These are phyloP conservation scores for Bos indicus DNA, from an alignment of 2,113 vertebrate species.

Conservation along the genomic window DNA sequence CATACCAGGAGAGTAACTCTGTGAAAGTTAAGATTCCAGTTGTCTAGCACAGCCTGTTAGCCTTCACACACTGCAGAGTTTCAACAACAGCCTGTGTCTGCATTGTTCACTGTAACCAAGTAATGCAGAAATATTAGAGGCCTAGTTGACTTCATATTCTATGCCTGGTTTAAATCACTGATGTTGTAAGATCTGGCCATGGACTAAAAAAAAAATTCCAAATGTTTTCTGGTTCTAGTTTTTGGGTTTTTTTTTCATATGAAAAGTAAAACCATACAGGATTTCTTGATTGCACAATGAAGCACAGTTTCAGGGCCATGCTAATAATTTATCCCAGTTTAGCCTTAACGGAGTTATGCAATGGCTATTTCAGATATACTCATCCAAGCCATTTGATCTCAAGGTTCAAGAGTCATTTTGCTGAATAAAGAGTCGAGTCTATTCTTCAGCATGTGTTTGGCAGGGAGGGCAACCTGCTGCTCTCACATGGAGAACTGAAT, in stretches of 20 bases:
- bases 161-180: constrained; percentile 83
- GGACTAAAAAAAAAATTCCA: constrained; percentile 73
- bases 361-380: neutral
- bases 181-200: constrained; percentile 79
- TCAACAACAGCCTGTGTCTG: constrained; percentile 60
- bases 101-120: constrained; percentile 69
- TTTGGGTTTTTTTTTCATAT: constrained; percentile 75
- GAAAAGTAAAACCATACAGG: constrained; percentile 85
- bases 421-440: neutral
- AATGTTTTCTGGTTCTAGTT: constrained; percentile 83
- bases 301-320: constrained; percentile 71
- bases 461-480: constrained; percentile 10
- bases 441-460: neutral
- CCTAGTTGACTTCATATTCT: constrained; percentile 74
- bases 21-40: constrained; percentile 39
- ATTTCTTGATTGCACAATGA: constrained; percentile 81
- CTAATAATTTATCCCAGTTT: constrained; percentile 74
- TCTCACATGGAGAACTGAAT: neutral
- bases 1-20: constrained; percentile 5
- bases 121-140: constrained; percentile 77
- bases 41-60: constrained; percentile 28
- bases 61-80: constrained; percentile 12
- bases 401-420: constrained; percentile 49
- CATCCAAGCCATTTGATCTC: constrained; percentile 33
- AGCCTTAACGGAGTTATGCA: constrained; percentile 73